phyloP scores from a whole-genome alignment of 1,140 invertebrate genomes.

The Nasonia giraulti region DNA sequence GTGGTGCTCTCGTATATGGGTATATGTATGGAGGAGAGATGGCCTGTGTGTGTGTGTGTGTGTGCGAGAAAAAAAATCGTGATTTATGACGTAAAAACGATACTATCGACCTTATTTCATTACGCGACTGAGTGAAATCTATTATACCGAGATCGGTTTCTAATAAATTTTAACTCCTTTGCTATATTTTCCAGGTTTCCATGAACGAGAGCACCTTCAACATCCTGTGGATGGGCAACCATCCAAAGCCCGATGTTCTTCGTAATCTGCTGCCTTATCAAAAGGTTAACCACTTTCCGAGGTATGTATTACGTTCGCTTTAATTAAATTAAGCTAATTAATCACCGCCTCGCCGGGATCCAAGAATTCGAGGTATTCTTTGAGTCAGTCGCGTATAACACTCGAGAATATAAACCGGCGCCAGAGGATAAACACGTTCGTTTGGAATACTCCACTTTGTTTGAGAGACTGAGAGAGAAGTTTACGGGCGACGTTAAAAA shows the following conservation, averaged over 20 bases:
- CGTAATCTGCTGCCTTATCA: slow-evolving; percentile 88
- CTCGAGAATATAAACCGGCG: too few relatives aligned
- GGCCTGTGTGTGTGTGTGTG: background rate
- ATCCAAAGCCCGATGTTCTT: slow-evolving; percentile 91
- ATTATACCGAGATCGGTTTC: too few relatives aligned
- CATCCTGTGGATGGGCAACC: slow-evolving; percentile 92
- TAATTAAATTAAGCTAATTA: background rate
- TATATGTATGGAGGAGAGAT: background rate
- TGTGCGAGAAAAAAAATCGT: background rate
- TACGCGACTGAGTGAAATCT: too few relatives aligned
- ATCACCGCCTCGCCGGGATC: background rate
- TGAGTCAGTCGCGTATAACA: too few relatives aligned
- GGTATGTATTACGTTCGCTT: slow-evolving; percentile 76
- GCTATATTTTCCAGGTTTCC: slow-evolving; percentile 65
- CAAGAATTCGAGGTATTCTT: too few relatives aligned
- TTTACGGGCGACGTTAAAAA: background rate
- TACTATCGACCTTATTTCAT: too few relatives aligned
- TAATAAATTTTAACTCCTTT: background rate
- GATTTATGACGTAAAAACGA: too few relatives aligned
- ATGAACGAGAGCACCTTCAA: slow-evolving; percentile 84
- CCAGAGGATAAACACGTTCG: background rate
- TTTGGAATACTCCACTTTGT: background rate
- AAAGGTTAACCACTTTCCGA: slow-evolving; percentile 95
- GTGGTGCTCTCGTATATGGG: background rate
- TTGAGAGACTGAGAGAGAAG: background rate